Percentiles rank a stretch among this genome's conserved stretches.
Conservation (phyloP, 1,140 invertebrate species). For the Heliothis subflexa region DNA sequence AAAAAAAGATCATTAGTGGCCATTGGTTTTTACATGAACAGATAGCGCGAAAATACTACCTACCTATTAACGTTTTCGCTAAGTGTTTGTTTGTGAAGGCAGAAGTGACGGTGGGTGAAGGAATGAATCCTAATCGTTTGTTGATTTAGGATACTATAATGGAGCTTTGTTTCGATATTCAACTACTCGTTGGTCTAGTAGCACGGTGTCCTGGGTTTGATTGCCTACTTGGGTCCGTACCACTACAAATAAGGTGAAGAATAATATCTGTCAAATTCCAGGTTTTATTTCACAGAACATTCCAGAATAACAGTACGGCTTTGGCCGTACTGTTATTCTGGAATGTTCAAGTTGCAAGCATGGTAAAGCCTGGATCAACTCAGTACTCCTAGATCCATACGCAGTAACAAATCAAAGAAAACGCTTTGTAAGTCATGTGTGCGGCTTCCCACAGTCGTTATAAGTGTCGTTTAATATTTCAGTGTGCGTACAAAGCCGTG, state of each 20-base stretch:
- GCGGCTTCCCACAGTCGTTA: constrained; percentile 30
- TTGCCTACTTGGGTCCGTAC: too few relatives aligned
- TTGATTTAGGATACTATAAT: constrained; percentile 42
- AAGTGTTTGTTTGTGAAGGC: constrained; percentile 26
- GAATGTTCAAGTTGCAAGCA: too few relatives aligned
- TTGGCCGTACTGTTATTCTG: too few relatives aligned
- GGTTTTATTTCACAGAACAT: too few relatives aligned
- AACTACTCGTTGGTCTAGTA: too few relatives aligned
- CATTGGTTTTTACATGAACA: neutral
- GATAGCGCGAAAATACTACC: constrained; percentile 2
- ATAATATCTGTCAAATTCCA: too few relatives aligned
- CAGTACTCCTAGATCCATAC: neutral
- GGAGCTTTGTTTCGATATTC: constrained; percentile 24
- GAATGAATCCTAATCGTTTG: constrained; percentile 35
- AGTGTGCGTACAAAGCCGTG: constrained; percentile 46
- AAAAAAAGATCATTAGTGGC: neutral
- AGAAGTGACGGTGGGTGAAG: constrained; percentile 8
- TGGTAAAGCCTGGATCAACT: neutral
- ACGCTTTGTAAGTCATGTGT: constrained; percentile 37
- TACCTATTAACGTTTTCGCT: constrained; percentile 11
- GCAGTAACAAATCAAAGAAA: constrained; percentile 40
- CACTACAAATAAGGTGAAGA: too few relatives aligned
- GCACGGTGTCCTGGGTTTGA: too few relatives aligned
- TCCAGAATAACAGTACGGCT: too few relatives aligned
- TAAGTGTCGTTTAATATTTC: constrained; percentile 45